Base-by-base conservation (phyloP, 2,113 vertebrate species). In the Eonycteris spelaea region DNA sequence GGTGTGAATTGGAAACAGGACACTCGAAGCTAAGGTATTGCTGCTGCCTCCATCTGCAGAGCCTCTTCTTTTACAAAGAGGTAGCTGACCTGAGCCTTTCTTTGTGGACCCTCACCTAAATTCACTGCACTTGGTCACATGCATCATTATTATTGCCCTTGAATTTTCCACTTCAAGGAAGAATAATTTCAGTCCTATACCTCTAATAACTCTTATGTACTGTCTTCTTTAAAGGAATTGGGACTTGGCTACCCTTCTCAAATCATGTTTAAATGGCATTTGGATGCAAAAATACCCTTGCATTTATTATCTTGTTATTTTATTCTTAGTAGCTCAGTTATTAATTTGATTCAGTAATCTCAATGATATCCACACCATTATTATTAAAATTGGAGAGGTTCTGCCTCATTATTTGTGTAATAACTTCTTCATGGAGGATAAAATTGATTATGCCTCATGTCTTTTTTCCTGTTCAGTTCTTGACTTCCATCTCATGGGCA, bases 321-420 rank as follows among this genome's bases (percentile, higher is more conserved):
- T 80, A 57, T 91, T 96, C 51, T 78, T 96, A 70, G 80, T 70
- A 57, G 28, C 61, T 88, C 95, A 95, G 71, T 97, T 65, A 95
- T 93, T 96, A 94, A 94, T 93, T 94, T 88, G 77, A 86, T 91
- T 83, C 79, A 74, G 48, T 93, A 87, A 96, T 96, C 57, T 71
- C 74, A 70, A 53, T 89, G 57, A 86, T 79, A 87, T 26, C 48
- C n/a, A 94, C 53, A 89, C 73, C 13, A 85, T 95, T 97, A 96
- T 98, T 94, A 93, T 94, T 97, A 74, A 97, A 95, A 96, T 85
- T 43, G 78, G 82, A 95, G 80, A 95, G 30, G 61, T 91, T 97
- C 77, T 95, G 83, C 92, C 74, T 95, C 63, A 71, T 95, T 96
- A 79, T 94, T 91, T 63, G 30, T 92, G 30, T 83, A 95, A 87